These are phyloP conservation scores for Beris chalybata DNA, from an alignment of 2,888 invertebrate species.

Conservation along the genomic window DNA sequence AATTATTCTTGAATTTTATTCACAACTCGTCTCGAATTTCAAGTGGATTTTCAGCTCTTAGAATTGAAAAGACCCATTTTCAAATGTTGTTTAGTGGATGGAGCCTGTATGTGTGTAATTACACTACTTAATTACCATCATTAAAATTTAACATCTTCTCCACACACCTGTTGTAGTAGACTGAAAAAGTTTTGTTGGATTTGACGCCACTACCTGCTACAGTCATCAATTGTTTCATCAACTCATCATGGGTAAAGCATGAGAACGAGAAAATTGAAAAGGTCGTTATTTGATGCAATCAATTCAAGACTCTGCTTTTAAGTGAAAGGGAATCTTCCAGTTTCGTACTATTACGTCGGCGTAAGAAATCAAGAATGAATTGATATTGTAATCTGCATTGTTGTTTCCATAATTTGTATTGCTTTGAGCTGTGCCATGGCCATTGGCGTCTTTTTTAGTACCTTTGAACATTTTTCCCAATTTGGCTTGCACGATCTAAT, in stretches of 20 bases:
- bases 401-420: no score
- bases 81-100: no score
- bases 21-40: background rate
- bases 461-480: no score
- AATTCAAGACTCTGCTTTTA: background rate
- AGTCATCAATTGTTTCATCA: constrained; percentile 1
- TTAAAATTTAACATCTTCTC: constrained; percentile 12
- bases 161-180: no score
- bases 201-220: no score
- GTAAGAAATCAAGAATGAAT: no score
- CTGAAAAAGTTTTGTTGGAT: no score
- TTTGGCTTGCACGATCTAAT: no score
- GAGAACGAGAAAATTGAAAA: constrained; percentile 15
- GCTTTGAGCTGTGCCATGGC: no score
- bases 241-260: background rate
- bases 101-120: background rate
- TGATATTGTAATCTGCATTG: no score
- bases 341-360: background rate
- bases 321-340: constrained; percentile 26
- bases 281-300: background rate
- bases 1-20: background rate
- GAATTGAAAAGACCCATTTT: no score
- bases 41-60: background rate
- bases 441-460: no score
- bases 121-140: constrained; percentile 18